Percentiles rank a stretch among this genome's conserved stretches.
Evolutionary conservation across 2,113 vertebrate genomes (phyloP).

Genomic region (Sorex fumeus): DNA sequence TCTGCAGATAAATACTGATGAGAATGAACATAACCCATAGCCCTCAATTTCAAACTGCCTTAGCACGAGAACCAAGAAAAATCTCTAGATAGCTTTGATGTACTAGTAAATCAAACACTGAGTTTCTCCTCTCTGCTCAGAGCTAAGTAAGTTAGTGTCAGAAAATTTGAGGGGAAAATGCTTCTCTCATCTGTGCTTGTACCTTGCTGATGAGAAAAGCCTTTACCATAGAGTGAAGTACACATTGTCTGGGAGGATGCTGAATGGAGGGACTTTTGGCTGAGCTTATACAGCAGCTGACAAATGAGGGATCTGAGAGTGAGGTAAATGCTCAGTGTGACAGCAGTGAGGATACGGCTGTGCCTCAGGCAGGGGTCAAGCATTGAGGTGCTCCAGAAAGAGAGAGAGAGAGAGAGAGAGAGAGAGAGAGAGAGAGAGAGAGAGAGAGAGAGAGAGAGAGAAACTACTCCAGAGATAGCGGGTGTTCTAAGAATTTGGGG

Average conservation of each 20-base stretch:
- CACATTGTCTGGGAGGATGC: no score
- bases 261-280: background rate
- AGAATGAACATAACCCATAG: background rate
- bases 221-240: background rate
- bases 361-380: background rate
- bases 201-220: background rate
- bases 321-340: background rate
- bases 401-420: no score
- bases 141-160: background rate
- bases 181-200: background rate
- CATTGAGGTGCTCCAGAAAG: no score
- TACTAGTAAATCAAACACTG: background rate
- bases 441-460: no score
- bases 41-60: background rate
- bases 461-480: background rate
- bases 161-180: slow-evolving; percentile 29
- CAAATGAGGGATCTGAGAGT: background rate
- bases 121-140: background rate
- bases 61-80: background rate
- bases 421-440: no score
- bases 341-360: background rate
- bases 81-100: background rate
- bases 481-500: background rate
- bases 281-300: background rate
- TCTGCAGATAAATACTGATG: background rate